Evolutionary conservation across 2,113 vertebrate species (phyloP).

Genomic region (Brachypodius melanocephalos): DNA sequence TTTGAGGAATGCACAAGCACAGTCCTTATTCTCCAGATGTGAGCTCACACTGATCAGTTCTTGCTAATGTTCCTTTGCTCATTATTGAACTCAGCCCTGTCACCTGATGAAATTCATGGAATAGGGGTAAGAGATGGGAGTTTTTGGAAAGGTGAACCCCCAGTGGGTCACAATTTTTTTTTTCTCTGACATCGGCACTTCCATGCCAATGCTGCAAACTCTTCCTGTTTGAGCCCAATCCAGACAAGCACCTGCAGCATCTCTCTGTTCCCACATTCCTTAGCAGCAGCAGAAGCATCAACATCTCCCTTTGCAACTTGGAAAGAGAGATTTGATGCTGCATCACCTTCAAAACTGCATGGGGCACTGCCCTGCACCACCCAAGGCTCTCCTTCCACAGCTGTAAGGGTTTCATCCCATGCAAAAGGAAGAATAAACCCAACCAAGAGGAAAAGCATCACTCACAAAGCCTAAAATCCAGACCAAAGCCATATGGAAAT

Average conservation of each 20-base stretch:
- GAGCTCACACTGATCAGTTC: neutral
- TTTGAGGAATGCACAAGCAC: neutral
- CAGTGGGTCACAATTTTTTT: neutral
- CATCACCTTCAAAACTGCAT: neutral
- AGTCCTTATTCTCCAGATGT: neutral
- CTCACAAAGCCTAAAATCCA: neutral
- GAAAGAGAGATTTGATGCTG: constrained; percentile 5
- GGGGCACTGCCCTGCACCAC: neutral
- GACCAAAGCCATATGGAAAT: neutral
- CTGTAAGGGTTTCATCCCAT: neutral
- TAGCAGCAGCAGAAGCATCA: neutral
- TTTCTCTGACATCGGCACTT: neutral
- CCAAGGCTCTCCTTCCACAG: neutral
- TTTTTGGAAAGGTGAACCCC: neutral
- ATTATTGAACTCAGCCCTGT: neutral
- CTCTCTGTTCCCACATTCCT: neutral
- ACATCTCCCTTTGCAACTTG: neutral
- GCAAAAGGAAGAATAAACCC: neutral
- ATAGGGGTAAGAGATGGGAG: neutral
- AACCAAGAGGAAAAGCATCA: neutral
- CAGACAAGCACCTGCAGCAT: neutral
- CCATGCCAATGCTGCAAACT: neutral
- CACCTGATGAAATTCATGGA: neutral
- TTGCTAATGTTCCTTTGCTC: neutral
- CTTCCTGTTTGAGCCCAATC: neutral